A percentile compares a stretch with the other conserved stretches of the same genome.
Evolutionary conservation across 2,113 vertebrate genomes (phyloP).

Genomic region (Erythrocercus mccallii): DNA sequence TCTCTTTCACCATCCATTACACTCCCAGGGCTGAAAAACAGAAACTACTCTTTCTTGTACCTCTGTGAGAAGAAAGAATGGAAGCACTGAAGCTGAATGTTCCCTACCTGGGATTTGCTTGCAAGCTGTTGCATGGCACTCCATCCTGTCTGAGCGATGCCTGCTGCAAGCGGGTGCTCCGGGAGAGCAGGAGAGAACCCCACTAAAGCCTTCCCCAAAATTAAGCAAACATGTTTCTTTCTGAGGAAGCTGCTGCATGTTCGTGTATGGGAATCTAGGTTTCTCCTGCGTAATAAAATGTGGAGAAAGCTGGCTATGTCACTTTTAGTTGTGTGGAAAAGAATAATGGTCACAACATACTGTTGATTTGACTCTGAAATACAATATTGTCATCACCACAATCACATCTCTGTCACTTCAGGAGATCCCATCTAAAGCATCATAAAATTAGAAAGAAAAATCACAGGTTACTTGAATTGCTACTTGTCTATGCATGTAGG

Average conservation of each 20-base stretch:
- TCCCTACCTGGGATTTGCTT: slow-evolving; percentile 5
- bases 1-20: slow-evolving; percentile 23
- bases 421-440: slow-evolving; percentile 5
- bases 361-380: background rate
- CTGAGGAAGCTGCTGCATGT: slow-evolving; percentile 23
- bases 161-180: background rate
- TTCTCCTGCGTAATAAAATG: background rate
- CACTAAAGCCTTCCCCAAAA: background rate
- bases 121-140: slow-evolving; percentile 61
- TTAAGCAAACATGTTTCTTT: background rate
- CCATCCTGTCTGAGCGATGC: slow-evolving; percentile 29
- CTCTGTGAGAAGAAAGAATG: slow-evolving; percentile 16
- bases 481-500: slow-evolving; percentile 41
- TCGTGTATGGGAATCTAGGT: background rate
- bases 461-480: slow-evolving; percentile 23
- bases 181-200: background rate
- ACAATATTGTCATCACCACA: background rate
- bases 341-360: background rate
- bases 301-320: slow-evolving; percentile 15
- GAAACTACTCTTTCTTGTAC: slow-evolving; percentile 17
- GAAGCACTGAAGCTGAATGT: slow-evolving; percentile 4
- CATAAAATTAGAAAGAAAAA: slow-evolving; percentile 29
- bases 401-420: background rate
- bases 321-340: background rate
- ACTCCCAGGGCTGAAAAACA: background rate